phyloP scores from a whole-genome alignment of 2,113 vertebrate species.

The Chaetops frenatus region DNA sequence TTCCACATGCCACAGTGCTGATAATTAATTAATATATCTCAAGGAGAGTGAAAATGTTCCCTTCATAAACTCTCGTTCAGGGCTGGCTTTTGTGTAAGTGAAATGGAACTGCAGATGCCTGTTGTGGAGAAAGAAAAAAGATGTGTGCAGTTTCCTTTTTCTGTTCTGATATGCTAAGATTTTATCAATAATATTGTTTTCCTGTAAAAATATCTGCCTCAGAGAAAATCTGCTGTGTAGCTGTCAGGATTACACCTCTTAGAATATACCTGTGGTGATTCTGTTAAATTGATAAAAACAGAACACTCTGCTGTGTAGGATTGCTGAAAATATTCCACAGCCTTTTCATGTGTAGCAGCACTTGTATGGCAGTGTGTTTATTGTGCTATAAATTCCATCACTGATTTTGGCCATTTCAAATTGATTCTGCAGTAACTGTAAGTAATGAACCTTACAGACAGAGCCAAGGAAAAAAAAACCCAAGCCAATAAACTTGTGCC shows the following conservation, averaged over 20 bases:
- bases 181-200: slow-evolving; percentile 76
- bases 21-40: slow-evolving; percentile 46
- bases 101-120: slow-evolving; percentile 20
- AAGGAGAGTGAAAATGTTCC: slow-evolving; percentile 15
- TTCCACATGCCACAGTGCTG: not conserved
- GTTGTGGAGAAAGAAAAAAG: slow-evolving; percentile 51
- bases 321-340: slow-evolving; percentile 56
- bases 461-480: not conserved
- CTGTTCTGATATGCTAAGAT: slow-evolving; percentile 67
- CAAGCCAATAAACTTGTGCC: slow-evolving; percentile 54
- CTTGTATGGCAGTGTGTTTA: slow-evolving; percentile 62
- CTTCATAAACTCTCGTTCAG: slow-evolving; percentile 9
- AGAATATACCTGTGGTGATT: slow-evolving; percentile 68
- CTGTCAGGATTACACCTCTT: slow-evolving; percentile 70
- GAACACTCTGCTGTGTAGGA: slow-evolving; percentile 26
- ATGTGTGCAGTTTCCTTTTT: slow-evolving; percentile 49
- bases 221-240: slow-evolving; percentile 62
- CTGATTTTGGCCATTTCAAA: slow-evolving; percentile 75
- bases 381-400: slow-evolving; percentile 75
- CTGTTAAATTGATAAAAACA: slow-evolving; percentile 68
- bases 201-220: slow-evolving; percentile 63
- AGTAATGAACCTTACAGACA: slow-evolving; percentile 74
- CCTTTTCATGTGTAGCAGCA: slow-evolving; percentile 66
- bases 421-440: slow-evolving; percentile 77
- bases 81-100: not conserved